Percentiles rank a stretch among this genome's conserved stretches.
phyloP scores from a whole-genome alignment of 1,140 invertebrate species.

The Ostrea denselamellosa region DNA sequence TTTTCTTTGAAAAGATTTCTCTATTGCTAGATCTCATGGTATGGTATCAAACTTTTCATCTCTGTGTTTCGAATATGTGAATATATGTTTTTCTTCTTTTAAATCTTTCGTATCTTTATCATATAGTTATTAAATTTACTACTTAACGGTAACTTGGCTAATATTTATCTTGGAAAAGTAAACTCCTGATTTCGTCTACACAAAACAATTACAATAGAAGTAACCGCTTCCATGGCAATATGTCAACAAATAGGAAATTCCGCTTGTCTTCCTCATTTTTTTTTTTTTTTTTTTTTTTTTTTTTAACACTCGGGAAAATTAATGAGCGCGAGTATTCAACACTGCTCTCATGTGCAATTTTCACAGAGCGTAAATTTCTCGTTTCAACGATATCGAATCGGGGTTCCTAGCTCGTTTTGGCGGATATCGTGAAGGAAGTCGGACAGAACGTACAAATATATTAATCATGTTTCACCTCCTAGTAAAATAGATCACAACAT shows the following conservation, averaged over 20 bases:
- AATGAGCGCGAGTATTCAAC: background rate
- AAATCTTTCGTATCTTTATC: background rate
- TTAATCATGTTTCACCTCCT: slow-evolving; percentile 18
- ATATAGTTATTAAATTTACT: background rate
- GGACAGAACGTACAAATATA: background rate
- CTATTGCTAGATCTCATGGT: too few relatives aligned
- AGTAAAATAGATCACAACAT: background rate
- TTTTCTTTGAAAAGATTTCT: too few relatives aligned
- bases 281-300: background rate
- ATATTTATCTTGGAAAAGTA: background rate
- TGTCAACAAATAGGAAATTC: background rate
- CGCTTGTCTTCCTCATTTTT: too few relatives aligned
- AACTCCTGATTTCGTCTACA: background rate
- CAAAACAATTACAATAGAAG: background rate
- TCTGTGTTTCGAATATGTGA: too few relatives aligned
- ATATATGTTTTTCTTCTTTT: too few relatives aligned
- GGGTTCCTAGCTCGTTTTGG: background rate
- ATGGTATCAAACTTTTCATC: too few relatives aligned
- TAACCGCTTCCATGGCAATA: background rate
- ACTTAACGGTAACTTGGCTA: background rate
- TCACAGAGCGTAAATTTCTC: background rate
- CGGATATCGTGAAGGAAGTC: background rate
- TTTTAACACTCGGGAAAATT: background rate
- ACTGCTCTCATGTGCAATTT: background rate
- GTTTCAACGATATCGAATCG: slow-evolving; percentile 22